A percentile compares a stretch with the other conserved stretches of the same genome.
These are phyloP conservation scores for Perca schrenkii DNA, from an alignment of 2,113 vertebrate genomes.

Conservation along the genomic window DNA sequence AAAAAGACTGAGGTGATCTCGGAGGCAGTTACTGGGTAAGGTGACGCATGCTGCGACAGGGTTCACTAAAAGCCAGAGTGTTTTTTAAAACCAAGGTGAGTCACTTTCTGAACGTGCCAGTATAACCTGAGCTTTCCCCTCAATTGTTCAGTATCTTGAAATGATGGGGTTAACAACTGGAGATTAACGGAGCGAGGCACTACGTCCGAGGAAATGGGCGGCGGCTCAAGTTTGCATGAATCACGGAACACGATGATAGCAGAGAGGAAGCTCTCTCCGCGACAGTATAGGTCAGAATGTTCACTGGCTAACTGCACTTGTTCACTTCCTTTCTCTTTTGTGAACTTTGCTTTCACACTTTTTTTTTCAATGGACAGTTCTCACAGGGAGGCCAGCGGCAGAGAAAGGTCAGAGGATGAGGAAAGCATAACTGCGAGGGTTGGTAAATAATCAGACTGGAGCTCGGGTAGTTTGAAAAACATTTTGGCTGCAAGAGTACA, in stretches of 20 bases:
- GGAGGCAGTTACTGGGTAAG: not conserved
- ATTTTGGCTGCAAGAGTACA: not conserved
- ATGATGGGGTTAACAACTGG: not conserved
- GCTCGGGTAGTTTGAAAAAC: conserved; percentile 13
- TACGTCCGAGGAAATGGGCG: not conserved
- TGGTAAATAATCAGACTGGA: not conserved
- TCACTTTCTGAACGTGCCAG: not conserved
- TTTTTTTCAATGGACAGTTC: conserved; percentile 21
- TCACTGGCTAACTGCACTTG: conserved; percentile 34
- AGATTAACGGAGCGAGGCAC: not conserved
- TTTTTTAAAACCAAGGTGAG: not conserved
- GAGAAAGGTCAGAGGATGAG: conserved; percentile 60
- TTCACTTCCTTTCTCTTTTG: conserved; percentile 43
- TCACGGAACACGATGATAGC: not conserved
- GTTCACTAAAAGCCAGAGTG: not conserved
- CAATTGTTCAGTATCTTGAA: not conserved
- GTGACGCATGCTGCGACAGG: not conserved
- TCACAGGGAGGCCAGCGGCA: conserved; percentile 47
- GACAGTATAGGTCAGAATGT: conserved; percentile 65
- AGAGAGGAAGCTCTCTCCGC: conserved; percentile 8
- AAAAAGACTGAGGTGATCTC: not conserved
- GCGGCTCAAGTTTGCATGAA: not conserved
- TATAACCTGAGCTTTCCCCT: not conserved
- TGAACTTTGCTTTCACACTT: conserved; percentile 48
- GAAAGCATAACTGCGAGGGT: conserved; percentile 21